Evolutionary conservation across 1,140 invertebrate genomes (phyloP).

Genomic region (Asobara japonica): DNA sequence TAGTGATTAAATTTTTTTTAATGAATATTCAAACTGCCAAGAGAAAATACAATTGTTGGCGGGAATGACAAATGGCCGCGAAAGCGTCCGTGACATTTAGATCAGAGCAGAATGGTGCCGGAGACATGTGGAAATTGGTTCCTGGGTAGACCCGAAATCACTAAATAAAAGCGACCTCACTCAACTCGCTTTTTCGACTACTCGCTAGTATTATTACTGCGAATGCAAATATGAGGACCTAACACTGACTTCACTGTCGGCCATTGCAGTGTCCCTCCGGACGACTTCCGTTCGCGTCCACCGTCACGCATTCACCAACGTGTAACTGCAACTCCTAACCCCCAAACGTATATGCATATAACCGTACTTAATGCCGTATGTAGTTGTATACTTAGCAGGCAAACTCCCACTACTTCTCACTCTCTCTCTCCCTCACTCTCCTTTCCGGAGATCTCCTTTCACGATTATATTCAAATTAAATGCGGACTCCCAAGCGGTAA

Average conservation of each 20-base stretch:
- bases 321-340: slow-evolving; percentile 2
- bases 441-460: slow-evolving; percentile 60
- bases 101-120: too few species aligned
- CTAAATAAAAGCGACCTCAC: too few species aligned
- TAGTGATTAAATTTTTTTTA: too few species aligned
- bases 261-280: slow-evolving; percentile 64
- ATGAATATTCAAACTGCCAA: too few species aligned
- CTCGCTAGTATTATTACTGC: too few species aligned
- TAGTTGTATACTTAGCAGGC: slow-evolving; percentile 11
- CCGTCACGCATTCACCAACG: slow-evolving; percentile 62
- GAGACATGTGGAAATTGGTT: too few species aligned
- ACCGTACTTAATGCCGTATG: slow-evolving; percentile 2
- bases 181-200: too few species aligned
- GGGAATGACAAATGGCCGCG: too few species aligned
- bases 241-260: slow-evolving; percentile 43
- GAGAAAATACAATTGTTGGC: too few species aligned
- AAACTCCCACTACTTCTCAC: background rate
- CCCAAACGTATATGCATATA: slow-evolving; percentile 21
- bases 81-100: too few species aligned
- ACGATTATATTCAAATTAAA: slow-evolving; percentile 69
- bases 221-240: background rate
- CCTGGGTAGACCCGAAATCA: too few species aligned
- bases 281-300: slow-evolving; percentile 60
- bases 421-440: slow-evolving; percentile 15
- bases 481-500: slow-evolving; percentile 63